These are phyloP conservation scores for Tokudaia tokunoshimensis DNA, from an alignment of 2,797 vertebrate genomes.

Conservation along the genomic window DNA sequence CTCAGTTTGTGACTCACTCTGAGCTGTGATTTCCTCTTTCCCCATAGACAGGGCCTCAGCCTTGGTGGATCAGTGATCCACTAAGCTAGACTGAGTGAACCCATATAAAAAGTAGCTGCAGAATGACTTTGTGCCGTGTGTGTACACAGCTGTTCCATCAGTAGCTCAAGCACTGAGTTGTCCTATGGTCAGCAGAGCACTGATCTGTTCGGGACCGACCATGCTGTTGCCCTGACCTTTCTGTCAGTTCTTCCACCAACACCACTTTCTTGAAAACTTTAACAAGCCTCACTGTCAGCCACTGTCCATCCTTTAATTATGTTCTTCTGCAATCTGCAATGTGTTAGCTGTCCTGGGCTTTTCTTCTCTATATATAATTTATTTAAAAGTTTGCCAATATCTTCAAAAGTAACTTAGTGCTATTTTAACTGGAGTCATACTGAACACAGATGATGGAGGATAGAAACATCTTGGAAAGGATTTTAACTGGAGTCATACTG, in stretches of 20 bases:
- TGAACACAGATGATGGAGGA: neutral
- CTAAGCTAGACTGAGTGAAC: neutral
- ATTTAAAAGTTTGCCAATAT: neutral
- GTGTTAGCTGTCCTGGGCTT: neutral
- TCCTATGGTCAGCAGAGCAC: neutral
- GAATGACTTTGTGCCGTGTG: neutral
- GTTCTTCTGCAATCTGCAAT: no score
- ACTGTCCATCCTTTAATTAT: neutral
- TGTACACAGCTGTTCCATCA: neutral
- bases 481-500: no score
- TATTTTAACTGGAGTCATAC: no score
- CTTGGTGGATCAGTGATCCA: neutral
- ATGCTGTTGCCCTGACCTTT: neutral
- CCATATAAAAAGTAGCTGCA: neutral
- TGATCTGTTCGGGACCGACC: neutral
- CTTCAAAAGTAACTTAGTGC: neutral
- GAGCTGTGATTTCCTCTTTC: neutral
- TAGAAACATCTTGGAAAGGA: neutral
- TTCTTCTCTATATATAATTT: neutral
- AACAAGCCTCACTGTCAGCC: neutral
- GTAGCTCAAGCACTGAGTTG: neutral
- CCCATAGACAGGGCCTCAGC: neutral
- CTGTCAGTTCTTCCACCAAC: neutral
- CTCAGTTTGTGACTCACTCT: constrained; percentile 7
- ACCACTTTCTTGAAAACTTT: neutral